phyloP scores from a whole-genome alignment of 2,888 invertebrate genomes.

The Podotricha telesiphe region DNA sequence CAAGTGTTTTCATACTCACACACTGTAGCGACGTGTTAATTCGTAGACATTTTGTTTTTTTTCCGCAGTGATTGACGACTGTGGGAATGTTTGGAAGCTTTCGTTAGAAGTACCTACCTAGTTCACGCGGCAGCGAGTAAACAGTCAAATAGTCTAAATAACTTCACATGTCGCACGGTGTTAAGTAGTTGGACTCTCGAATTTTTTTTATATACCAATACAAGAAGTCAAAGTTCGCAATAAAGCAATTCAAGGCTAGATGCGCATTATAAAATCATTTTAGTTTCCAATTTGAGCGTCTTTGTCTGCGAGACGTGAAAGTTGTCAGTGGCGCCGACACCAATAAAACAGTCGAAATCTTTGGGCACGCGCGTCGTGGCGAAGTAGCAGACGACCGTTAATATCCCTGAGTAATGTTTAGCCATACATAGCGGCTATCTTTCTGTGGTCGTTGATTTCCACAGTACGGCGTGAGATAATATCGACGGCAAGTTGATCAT shows the following conservation, averaged over 20 bases:
- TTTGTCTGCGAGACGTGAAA: constrained; percentile 80
- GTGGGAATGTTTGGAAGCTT: constrained; percentile 81
- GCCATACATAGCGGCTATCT: constrained; percentile 60
- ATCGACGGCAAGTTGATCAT: constrained; percentile 65
- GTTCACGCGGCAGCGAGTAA: constrained; percentile 78
- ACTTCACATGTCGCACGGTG: constrained; percentile 75
- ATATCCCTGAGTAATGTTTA: constrained; percentile 65
- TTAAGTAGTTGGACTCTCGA: constrained; percentile 72
- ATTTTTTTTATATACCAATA: constrained; percentile 62
- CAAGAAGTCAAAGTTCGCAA: constrained; percentile 65
- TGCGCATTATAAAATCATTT: constrained; percentile 74
- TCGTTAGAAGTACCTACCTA: constrained; percentile 79
- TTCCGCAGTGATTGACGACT: constrained; percentile 80
- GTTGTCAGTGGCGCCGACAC: constrained; percentile 80
- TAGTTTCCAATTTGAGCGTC: constrained; percentile 77
- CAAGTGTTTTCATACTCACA: constrained; percentile 82
- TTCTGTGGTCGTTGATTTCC: constrained; percentile 63
- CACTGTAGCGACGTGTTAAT: constrained; percentile 81
- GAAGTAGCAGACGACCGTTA: constrained; percentile 48
- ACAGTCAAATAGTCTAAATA: constrained; percentile 64
- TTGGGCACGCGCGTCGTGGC: constrained; percentile 62
- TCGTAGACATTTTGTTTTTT: constrained; percentile 81
- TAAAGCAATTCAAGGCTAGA: constrained; percentile 61
- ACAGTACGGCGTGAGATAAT: constrained; percentile 63
- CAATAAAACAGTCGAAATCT: constrained; percentile 73